Evolutionary conservation across 1,140 invertebrate species (phyloP), one percentile per base, ranked within the genome.

Genomic region (Agrypnia vestita): DNA sequence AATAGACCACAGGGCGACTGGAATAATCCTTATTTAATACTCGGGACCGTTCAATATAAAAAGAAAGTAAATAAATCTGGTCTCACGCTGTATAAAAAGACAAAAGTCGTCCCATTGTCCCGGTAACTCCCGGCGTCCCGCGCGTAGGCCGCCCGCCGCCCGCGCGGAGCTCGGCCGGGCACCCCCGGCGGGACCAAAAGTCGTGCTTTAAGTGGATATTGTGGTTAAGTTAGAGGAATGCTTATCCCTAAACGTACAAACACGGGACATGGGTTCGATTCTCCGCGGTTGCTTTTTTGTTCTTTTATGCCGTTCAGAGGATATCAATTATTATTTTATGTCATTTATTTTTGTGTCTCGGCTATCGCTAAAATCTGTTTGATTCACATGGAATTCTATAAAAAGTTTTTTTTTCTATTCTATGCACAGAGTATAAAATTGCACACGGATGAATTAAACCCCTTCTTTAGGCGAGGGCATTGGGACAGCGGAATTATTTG

Each of bases 41-140:
- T 3, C 49, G 11, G 49, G 25, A 35, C 49, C 49, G 49, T 51
- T 51, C 11, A 51, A 51, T 51, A 13, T 51, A 51, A 51, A 64
- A 35, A 43, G 35, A 64, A 64, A 64, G 61, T 43, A 64, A 64
- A 64, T 43, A 64, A 25, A 64, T 64, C 35, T 64, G 19, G 61
- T 64, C 61, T 64, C 61, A 64, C 61, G 43, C 64, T 69, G 64
- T 19, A 69, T 47, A 69, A 69, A 69, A 69, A 69, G 64, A 69
- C 64, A 46, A 69, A 69, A 69, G 44, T 47, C 43, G 55, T 21
- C 17, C 21, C 35, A 62, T 62, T 62, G 61, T 69, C 64, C 15
- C 64, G 46, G 13, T 44, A 17, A 15, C 15, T 69, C 64, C 64
- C 64, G 44, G 44, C 44, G 64, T 69, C 64, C 64, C 44, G 19